Base-by-base conservation (phyloP, 2,797 vertebrate genomes). In the Typhlichthys eigenmanni region DNA sequence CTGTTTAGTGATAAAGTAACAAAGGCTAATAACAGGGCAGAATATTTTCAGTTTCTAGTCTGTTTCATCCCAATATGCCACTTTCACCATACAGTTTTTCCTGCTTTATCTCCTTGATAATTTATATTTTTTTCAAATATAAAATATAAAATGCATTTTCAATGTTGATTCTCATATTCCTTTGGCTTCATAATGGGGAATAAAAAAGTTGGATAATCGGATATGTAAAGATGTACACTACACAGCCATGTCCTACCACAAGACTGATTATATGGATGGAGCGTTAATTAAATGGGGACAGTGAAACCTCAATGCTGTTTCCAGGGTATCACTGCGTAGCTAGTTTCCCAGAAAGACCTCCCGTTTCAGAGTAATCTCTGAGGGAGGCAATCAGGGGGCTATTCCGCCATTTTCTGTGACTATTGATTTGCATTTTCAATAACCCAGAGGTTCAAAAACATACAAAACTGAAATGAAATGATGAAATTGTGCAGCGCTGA, bases 381-480 rank as follows among this genome's bases (percentile, higher is more conserved):
- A 66, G 71, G 66, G 72, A 82, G 51, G 53, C 45, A 73, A 79
- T 65, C 6, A 38, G 43, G 64, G 53, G 16, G 10, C 32, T 65
- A 55, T 61, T 74, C 55, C 49, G 24, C 51, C 47, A 46, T 71
- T 73, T 71, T 77, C 58, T 62, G 51, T 68, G 32, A 66, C 70
- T 71, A 70, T 69, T 82, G 75, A 84, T 86, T 84, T 83, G 66
- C 80, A 54, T 76, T 86, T 86, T 71, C 71, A 83, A 82, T 82
- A 79, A 85, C 19, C 56, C 17, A 3, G 1, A 73, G 59, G 46
- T 61, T 69, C 1, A 49, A 68, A 69, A 76, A 75, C 8, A 13
- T 55, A 55, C 24, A 60, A 62, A 78, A 60, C 51, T 66, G 43
- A 76, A 77, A 82, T 63, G 47, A 79, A 47, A 69, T 78, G 60